Conservation (phyloP, 2,888 invertebrate species). For the Chrysodeixis includens region DNA sequence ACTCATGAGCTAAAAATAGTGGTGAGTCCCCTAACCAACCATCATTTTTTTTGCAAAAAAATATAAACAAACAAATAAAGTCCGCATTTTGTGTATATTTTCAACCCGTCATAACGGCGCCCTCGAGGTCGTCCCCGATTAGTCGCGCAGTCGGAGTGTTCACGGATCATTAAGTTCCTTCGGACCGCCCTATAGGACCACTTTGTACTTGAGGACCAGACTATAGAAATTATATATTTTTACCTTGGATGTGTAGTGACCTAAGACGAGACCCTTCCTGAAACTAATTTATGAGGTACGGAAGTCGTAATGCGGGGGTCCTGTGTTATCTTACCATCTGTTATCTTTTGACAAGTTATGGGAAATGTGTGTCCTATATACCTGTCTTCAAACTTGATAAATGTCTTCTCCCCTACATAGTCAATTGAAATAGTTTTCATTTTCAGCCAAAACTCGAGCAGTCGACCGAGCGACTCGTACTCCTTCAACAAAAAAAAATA, state of each 20-base stretch:
- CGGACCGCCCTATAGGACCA: conserved; percentile 51
- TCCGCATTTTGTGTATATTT: conserved; percentile 27
- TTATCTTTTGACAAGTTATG: not conserved
- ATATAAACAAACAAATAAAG: not conserved
- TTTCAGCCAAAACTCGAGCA: too few relatives aligned
- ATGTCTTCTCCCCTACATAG: not conserved
- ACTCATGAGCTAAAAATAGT: too few relatives aligned
- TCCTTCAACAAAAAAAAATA: too few relatives aligned
- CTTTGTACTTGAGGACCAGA: conserved; percentile 46
- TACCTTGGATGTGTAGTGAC: conserved; percentile 54
- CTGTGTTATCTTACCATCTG: conserved; percentile 22
- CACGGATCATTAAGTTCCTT: conserved; percentile 70
- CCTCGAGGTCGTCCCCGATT: conserved; percentile 55
- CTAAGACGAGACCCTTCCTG: conserved; percentile 46
- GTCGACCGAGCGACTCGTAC: too few relatives aligned
- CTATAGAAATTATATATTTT: conserved; percentile 53
- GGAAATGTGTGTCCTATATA: not conserved
- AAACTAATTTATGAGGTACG: conserved; percentile 48
- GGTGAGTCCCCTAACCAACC: too few relatives aligned
- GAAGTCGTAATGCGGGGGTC: conserved; percentile 21
- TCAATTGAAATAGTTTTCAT: too few relatives aligned
- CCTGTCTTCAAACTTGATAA: not conserved
- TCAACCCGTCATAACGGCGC: conserved; percentile 43
- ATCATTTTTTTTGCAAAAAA: not conserved
- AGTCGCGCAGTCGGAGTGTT: conserved; percentile 56